These are phyloP conservation scores for Vulpes vulpes DNA, from an alignment of 2,113 vertebrate genomes.

Conservation along the genomic window DNA sequence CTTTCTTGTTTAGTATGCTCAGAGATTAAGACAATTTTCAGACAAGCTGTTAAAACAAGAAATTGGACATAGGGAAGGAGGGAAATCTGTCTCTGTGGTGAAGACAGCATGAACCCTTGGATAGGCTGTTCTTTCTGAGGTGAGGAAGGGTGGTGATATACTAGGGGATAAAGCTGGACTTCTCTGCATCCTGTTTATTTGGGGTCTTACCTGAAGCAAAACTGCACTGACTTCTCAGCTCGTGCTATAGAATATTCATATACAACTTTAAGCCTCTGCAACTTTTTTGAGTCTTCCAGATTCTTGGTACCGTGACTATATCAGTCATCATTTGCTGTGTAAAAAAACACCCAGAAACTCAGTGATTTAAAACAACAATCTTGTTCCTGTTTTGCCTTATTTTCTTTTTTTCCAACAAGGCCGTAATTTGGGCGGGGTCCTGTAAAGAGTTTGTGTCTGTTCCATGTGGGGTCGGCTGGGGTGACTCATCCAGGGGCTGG, in stretches of 20 bases:
- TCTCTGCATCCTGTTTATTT: neutral
- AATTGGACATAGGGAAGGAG: rapidly evolving
- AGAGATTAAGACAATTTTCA: neutral
- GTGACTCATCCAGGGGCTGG: neutral
- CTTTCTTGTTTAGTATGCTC: neutral
- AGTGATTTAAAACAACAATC: neutral
- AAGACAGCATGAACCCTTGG: rapidly evolving
- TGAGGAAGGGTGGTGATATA: rapidly evolving
- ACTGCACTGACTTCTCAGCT: neutral
- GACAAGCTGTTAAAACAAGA: neutral
- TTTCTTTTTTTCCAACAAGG: neutral
- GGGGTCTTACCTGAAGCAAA: neutral
- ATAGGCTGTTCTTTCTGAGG: neutral
- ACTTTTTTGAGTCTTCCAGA: neutral
- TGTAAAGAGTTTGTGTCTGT: neutral
- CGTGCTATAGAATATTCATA: neutral
- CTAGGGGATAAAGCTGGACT: neutral
- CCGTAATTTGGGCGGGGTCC: neutral
- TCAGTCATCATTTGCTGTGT: neutral
- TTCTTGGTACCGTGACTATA: no score
- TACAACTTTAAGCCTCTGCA: neutral
- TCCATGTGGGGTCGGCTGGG: rapidly evolving
- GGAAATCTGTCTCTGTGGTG: rapidly evolving
- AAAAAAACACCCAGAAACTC: neutral
- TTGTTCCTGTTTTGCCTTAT: neutral